Conservation (phyloP, 1,140 invertebrate genomes). For the Musca vetustissima region DNA sequence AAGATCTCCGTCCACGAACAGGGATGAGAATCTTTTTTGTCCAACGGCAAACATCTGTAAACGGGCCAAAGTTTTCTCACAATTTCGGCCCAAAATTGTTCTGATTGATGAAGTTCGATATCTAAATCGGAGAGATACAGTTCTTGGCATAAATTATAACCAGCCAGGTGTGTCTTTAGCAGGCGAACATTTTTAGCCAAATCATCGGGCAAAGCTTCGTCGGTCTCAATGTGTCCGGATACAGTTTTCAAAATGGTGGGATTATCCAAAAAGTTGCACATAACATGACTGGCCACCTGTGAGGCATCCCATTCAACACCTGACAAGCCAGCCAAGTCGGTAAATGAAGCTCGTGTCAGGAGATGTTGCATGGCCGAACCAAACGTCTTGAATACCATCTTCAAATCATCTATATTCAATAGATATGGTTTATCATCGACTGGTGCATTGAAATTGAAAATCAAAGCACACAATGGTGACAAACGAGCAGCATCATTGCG, state of each 20-base stretch:
- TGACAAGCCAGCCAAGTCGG: constrained; percentile 79
- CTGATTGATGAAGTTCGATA: constrained; percentile 76
- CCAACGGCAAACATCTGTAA: constrained; percentile 71
- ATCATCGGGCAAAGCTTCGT: constrained; percentile 68
- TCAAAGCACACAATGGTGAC: constrained; percentile 74
- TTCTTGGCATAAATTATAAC: constrained; percentile 76
- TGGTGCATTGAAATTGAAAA: constrained; percentile 78
- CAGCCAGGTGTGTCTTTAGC: constrained; percentile 72
- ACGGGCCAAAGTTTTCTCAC: constrained; percentile 74
- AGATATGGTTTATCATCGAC: constrained; percentile 66
- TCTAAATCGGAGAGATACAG: constrained; percentile 84
- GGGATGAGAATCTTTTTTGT: constrained; percentile 77
- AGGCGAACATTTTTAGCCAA: constrained; percentile 66
- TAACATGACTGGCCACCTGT: constrained; percentile 75
- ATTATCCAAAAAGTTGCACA: constrained; percentile 80
- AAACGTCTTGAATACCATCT: constrained; percentile 79
- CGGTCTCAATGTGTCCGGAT: constrained; percentile 73
- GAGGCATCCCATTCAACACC: constrained; percentile 92
- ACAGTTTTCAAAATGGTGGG: constrained; percentile 68
- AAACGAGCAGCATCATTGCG: constrained; percentile 64
- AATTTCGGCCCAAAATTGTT: constrained; percentile 79
- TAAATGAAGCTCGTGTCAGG: constrained; percentile 75
- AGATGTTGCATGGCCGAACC: constrained; percentile 82
- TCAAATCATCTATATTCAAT: constrained; percentile 75
- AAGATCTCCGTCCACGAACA: constrained; percentile 78